These are phyloP conservation scores for Linnaemya vulpina DNA, from an alignment of 2,888 invertebrate species.

Conservation along the genomic window DNA sequence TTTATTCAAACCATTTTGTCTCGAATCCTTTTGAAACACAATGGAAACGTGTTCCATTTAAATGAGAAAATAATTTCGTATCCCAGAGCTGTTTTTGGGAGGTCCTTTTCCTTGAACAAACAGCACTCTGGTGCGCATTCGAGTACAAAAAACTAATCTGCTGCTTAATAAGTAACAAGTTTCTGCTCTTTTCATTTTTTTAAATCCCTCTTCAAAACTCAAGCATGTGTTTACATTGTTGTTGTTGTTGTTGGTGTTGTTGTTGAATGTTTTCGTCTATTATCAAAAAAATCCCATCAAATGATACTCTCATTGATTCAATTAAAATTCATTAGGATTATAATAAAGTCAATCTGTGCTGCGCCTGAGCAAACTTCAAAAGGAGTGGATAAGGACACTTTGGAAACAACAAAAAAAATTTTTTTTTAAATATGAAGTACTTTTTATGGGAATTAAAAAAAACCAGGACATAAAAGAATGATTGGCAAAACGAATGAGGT, in stretches of 20 bases:
- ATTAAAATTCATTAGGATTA: conserved; percentile 83
- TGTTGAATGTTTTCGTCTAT: conserved; percentile 52
- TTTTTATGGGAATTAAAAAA: conserved; percentile 65
- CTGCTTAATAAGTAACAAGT: conserved; percentile 3
- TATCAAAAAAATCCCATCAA: conserved; percentile 71
- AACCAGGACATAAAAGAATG: not conserved
- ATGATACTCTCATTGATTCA: conserved; percentile 72
- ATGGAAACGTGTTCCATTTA: no score
- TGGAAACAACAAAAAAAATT: conserved; percentile 25
- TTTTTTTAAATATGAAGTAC: conserved; percentile 51
- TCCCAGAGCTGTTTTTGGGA: conserved; percentile 42
- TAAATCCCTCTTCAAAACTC: conserved; percentile 58
- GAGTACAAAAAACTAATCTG: conserved; percentile 28
- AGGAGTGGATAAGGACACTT: conserved; percentile 67
- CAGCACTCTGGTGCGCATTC: not conserved
- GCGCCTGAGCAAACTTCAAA: conserved; percentile 38
- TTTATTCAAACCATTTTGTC: no score
- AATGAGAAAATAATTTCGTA: no score
- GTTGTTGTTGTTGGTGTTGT: conserved; percentile 1
- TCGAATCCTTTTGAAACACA: no score
- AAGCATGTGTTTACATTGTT: conserved; percentile 62
- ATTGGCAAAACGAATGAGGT: conserved; percentile 43
- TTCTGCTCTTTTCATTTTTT: not conserved
- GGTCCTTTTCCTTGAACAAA: conserved; percentile 37
- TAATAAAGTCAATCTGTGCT: conserved; percentile 78